Evolutionary conservation across 2,797 vertebrate genomes (phyloP), one percentile per base, ranked within the genome.

Genomic region (Manis crassicaudata): DNA sequence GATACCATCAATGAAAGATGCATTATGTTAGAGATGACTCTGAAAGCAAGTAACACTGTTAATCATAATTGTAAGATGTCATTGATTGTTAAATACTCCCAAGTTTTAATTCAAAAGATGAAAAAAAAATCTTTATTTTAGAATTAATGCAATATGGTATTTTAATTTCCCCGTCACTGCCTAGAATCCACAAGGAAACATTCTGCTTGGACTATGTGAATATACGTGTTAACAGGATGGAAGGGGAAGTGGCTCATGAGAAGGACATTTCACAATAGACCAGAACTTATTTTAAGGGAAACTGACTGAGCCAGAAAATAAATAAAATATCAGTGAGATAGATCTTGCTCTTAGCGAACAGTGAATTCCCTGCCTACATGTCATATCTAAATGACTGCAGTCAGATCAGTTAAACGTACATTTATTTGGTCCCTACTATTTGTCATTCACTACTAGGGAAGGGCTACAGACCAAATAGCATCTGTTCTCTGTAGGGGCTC

Each of bases 221-320:
- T 40, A 27, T 67, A 29, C 46, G 43, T 68, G 46, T 92, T 90
- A 86, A 95, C 43, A 40, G 32, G 63, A 68, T 79, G 70, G 82
- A 76, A 62, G 50, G 40, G 58, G 92, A 96, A 92, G 72, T 94
- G 40, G 77, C 35, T 97, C 70, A 52, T 25, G 62, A 79, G 67
- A 86, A 96, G 75, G 56, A 79, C 54, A 89, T 96, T 97, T 95
- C 88, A 94, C 60, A 97, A 96, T n/a, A 92, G 50, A 67, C 62
- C 1, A 0, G 52, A 81, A 72, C 7, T 70, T 58, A 46, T 63
- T 92, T 80, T 50, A 46, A 96, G 79, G 77, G 63, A 86, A 77
- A 17, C n/a, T 77, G 75, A 75, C 32, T 56, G 46, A 93, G 27
- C 90, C 81, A 96, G 91, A 90, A 93, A 89, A 85, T 43, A 92